Base-by-base conservation (phyloP, 2,888 invertebrate species). In the Pycnomerus fuliginosus region DNA sequence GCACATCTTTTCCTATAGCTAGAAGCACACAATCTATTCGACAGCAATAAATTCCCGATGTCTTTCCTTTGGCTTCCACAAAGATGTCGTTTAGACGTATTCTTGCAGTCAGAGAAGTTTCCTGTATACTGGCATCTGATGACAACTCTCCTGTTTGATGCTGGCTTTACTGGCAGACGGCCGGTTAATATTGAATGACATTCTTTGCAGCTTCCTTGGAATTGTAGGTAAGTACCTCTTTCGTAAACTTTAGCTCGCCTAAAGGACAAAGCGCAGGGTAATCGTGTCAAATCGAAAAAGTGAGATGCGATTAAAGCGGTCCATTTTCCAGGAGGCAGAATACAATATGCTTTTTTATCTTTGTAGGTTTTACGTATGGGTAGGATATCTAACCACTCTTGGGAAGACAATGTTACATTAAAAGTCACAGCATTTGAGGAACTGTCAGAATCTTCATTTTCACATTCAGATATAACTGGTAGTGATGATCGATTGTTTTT, bases 191-290 rank as follows among this genome's bases (percentile, higher is more conserved):
- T 23, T n/a, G 27, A 34, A 16, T 24, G n/a, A 12, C 35, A 35
- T 14, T 24, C 25, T 8, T 15, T 24, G 25, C 35, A 35, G 3
- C 14, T 25, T 24, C 35, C 35, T 14, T 14, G 15, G 14, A 39
- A 20, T 22, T 30, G 16, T 13, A 39, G 13, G 16, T 31, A 39
- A 10, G 3, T 13, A 39, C 24, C 14, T 2, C 13, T 14, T 13
- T 31, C 24, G 25, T 31, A 39, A 12, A 39, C 39, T 22, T 39
- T 30, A 16, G 39, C 30, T 20, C 39, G 17, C 17, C 31, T 39
- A 16, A 39, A 39, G 8, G 25, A 14, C 8, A 39, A 8, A 8
- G 30, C 3, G 17, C 39, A 39, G n/a, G 30, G 39, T 39, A 39
- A n/a, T 22, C 31, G 30, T 12, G 39, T 39, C 11, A 14, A 14